Evolutionary conservation across 1,140 invertebrate genomes (phyloP).

Genomic region (Papilio dardanus): DNA sequence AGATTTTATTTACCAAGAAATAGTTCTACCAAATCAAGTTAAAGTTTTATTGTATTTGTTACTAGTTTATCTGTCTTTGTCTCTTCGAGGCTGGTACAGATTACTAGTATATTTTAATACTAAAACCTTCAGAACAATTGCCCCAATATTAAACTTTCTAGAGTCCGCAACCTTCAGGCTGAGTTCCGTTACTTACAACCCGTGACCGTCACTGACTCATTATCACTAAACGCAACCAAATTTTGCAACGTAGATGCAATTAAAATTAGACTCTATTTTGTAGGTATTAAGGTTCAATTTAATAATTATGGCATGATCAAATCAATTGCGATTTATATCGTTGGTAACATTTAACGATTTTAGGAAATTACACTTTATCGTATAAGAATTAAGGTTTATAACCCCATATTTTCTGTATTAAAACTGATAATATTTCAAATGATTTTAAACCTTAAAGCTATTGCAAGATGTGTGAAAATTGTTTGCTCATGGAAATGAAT

Average conservation of each 20-base stretch:
- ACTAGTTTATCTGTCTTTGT: neutral
- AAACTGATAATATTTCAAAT: neutral
- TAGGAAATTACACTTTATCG: neutral
- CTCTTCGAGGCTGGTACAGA: neutral
- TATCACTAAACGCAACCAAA: conserved; percentile 37
- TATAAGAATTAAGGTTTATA: neutral
- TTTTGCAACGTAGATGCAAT: conserved; percentile 35
- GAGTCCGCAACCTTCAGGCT: conserved; percentile 33
- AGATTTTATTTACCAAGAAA: too few species aligned
- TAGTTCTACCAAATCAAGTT: too few species aligned
- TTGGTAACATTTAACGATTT: neutral
- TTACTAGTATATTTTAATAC: neutral
- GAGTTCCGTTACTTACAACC: conserved; percentile 34
- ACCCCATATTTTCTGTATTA: neutral
- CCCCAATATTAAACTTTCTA: conserved; percentile 29
- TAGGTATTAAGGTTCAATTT: neutral
- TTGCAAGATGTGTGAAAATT: neutral
- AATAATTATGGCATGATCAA: neutral
- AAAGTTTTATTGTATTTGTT: too few species aligned
- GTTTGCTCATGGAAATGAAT: neutral
- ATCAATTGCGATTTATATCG: neutral
- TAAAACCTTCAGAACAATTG: conserved; percentile 32
- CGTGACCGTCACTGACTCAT: conserved; percentile 37
- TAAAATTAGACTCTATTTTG: neutral
- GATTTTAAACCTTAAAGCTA: neutral